These are phyloP conservation scores for Odocoileus virginianus DNA, from an alignment of 2,113 vertebrate species.

Conservation along the genomic window DNA sequence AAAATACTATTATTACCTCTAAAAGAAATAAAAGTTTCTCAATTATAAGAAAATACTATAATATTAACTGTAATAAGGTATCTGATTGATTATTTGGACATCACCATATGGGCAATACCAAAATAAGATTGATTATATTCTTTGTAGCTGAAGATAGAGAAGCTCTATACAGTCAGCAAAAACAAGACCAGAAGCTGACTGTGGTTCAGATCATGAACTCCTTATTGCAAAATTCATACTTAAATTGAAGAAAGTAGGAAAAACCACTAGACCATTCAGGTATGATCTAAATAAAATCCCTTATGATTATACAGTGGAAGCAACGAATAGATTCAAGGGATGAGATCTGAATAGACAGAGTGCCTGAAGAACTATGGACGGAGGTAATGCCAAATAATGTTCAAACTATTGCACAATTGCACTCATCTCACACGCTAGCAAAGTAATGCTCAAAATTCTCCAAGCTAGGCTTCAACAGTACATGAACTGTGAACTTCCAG, in stretches of 20 bases:
- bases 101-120: not conserved
- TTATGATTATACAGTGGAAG: not conserved
- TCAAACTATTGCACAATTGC: not conserved
- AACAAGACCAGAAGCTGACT: not conserved
- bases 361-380: not conserved
- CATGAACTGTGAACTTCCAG: not conserved
- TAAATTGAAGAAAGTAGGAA: not conserved
- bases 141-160: not conserved
- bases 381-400: not conserved
- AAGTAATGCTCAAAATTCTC: not conserved
- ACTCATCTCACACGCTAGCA: not conserved
- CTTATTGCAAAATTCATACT: not conserved
- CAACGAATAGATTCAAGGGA: not conserved
- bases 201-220: not conserved
- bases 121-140: not conserved
- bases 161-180: not conserved
- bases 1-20: not conserved
- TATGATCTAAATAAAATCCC: not conserved
- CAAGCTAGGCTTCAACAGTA: not conserved
- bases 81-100: not conserved
- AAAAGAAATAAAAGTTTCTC: not conserved
- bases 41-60: not conserved
- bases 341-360: not conserved
- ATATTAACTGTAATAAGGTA: not conserved
- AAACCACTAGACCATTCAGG: not conserved